phyloP scores from a whole-genome alignment of 2,888 invertebrate species.

The Lymantria monacha region DNA sequence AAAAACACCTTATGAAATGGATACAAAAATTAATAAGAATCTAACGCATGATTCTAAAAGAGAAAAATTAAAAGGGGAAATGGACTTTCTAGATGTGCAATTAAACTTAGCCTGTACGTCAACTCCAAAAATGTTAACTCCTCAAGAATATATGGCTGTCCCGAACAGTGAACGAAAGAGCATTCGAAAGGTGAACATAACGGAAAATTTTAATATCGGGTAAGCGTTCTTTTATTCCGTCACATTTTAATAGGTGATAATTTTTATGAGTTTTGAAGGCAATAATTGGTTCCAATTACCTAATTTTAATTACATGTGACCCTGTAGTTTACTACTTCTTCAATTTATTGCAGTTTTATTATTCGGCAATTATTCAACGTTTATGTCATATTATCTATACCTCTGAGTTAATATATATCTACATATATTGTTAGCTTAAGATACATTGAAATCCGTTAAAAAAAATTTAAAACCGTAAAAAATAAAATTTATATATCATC shows the following conservation, averaged over 20 bases:
- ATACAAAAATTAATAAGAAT: constrained; percentile 58
- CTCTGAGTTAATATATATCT: no score
- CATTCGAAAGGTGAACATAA: constrained; percentile 58
- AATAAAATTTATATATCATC: no score
- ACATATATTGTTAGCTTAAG: no score
- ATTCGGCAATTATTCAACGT: neutral
- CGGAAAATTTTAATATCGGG: constrained; percentile 70
- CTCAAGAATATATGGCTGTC: constrained; percentile 64
- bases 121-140: constrained; percentile 75
- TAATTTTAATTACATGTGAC: neutral
- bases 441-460: no score
- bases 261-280: neutral
- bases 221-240: constrained; percentile 44
- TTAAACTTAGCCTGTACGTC: constrained; percentile 73
- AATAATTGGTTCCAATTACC: neutral
- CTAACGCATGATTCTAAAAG: constrained; percentile 71
- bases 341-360: neutral
- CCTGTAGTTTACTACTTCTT: neutral
- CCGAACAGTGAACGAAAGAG: constrained; percentile 53
- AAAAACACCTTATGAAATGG: constrained; percentile 57
- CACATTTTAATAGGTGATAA: neutral
- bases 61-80: constrained; percentile 72
- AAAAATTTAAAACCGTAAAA: no score
- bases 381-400: neutral
- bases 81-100: constrained; percentile 67